These are phyloP conservation scores for Halocaridina rubra DNA, from an alignment of 2,888 invertebrate species.

Conservation along the genomic window DNA sequence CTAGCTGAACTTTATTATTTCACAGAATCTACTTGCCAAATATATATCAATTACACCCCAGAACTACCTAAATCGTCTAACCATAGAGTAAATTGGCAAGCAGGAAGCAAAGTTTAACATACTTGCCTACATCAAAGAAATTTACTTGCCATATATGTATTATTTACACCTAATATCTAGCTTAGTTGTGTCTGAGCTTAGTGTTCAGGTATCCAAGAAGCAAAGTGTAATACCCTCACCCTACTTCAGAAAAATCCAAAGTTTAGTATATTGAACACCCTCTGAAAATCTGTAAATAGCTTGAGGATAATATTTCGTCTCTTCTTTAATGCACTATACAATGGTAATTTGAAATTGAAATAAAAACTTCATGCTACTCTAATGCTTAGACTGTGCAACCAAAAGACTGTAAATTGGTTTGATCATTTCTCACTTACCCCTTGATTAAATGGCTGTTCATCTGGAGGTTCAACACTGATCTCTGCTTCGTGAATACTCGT, in stretches of 20 bases:
- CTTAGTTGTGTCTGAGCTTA: no score
- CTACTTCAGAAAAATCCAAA: not conserved
- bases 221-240: no score
- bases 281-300: not conserved
- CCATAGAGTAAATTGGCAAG: no score
- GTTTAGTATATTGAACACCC: not conserved
- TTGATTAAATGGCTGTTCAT: slow-evolving; percentile 71
- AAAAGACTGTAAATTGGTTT: slow-evolving; percentile 20
- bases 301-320: not conserved
- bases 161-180: no score
- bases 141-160: no score
- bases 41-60: no score
- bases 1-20: no score
- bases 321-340: slow-evolving; percentile 8
- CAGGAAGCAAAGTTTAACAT: no score
- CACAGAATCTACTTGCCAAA: no score
- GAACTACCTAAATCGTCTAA: no score
- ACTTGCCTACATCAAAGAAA: no score
- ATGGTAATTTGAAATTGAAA: not conserved
- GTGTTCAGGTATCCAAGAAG: no score
- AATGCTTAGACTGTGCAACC: not conserved
- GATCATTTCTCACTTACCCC: slow-evolving; percentile 70
- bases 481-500: slow-evolving; percentile 95
- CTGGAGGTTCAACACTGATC: slow-evolving; percentile 76
- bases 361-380: not conserved